Evolutionary conservation across 2,797 vertebrate genomes (phyloP).

Genomic region (Myoxocephalus aenaeus): DNA sequence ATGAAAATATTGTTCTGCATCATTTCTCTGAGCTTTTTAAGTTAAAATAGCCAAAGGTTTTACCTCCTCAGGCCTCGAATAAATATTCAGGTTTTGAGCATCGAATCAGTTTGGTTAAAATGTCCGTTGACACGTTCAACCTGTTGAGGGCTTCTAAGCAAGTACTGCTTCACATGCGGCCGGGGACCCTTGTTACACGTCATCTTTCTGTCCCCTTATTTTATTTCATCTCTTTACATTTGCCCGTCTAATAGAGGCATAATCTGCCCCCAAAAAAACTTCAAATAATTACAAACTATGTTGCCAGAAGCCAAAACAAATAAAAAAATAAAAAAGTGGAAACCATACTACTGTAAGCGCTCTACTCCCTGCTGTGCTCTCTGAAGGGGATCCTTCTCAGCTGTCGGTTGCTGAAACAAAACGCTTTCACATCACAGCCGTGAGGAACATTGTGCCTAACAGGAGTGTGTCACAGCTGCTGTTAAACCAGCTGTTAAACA

Average conservation of each 20-base stretch:
- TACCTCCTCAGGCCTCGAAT: not conserved
- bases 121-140: not conserved
- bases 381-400: not conserved
- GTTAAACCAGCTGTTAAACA: conserved; percentile 42
- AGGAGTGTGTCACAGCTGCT: conserved; percentile 46
- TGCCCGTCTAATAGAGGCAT: not conserved
- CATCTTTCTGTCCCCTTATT: not conserved
- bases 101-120: not conserved
- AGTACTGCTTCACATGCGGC: too few species aligned
- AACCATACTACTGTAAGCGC: not conserved
- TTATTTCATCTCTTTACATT: not conserved
- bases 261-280: not conserved
- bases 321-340: not conserved
- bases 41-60: not conserved
- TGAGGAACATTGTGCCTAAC: conserved; percentile 26
- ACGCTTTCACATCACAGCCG: not conserved
- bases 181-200: not conserved
- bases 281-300: not conserved
- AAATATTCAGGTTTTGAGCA: not conserved
- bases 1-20: not conserved
- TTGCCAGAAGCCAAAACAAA: not conserved
- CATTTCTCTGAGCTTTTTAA: not conserved
- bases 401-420: conserved; percentile 6
- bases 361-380: not conserved
- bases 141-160: too few species aligned